phyloP scores from a whole-genome alignment of 1,140 invertebrate genomes.

The Drosophila navojoa region DNA sequence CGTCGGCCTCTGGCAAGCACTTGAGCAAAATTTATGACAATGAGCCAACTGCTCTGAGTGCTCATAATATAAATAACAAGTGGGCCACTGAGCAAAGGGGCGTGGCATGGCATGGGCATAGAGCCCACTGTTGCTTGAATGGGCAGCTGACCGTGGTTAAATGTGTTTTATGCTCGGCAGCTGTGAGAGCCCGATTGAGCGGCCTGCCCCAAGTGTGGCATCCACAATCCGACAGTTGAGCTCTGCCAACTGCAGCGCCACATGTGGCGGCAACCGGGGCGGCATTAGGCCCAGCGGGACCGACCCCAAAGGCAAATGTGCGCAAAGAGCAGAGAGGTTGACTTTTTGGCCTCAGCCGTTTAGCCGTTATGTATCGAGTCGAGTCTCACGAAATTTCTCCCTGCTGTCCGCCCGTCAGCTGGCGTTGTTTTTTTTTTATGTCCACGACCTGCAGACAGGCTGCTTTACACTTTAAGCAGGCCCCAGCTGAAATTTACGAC shows the following conservation, averaged over 20 bases:
- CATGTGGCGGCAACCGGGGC: slow-evolving; percentile 54
- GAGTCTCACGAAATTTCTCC: slow-evolving; percentile 7
- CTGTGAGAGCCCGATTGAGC: slow-evolving; percentile 59
- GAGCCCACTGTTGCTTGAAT: neutral
- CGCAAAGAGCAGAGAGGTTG: slow-evolving; percentile 48
- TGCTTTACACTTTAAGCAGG: slow-evolving; percentile 42
- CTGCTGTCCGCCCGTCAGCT: slow-evolving; percentile 39
- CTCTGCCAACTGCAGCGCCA: slow-evolving; percentile 38
- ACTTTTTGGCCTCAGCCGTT: slow-evolving; percentile 65
- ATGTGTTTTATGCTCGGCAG: slow-evolving; percentile 58
- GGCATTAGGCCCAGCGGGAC: slow-evolving; percentile 70
- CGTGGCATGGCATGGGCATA: slow-evolving; percentile 42
- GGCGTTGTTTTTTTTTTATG: slow-evolving; percentile 72
- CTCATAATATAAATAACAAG: slow-evolving; percentile 81
- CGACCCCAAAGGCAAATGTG: slow-evolving; percentile 41
- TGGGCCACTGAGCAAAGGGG: slow-evolving; percentile 53
- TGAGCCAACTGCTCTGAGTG: slow-evolving; percentile 78
- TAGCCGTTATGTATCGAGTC: slow-evolving; percentile 28
- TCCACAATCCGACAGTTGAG: slow-evolving; percentile 25
- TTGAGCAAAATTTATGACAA: slow-evolving; percentile 80
- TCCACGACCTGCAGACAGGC: slow-evolving; percentile 27
- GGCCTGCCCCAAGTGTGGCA: slow-evolving; percentile 38
- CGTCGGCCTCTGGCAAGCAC: slow-evolving; percentile 59
- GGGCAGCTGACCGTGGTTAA: slow-evolving; percentile 70
- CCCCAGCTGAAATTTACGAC: slow-evolving; percentile 57